Evolutionary conservation across 2,888 invertebrate species (phyloP), one percentile per base, ranked within the genome.

Genomic region (Saturnia japonica): DNA sequence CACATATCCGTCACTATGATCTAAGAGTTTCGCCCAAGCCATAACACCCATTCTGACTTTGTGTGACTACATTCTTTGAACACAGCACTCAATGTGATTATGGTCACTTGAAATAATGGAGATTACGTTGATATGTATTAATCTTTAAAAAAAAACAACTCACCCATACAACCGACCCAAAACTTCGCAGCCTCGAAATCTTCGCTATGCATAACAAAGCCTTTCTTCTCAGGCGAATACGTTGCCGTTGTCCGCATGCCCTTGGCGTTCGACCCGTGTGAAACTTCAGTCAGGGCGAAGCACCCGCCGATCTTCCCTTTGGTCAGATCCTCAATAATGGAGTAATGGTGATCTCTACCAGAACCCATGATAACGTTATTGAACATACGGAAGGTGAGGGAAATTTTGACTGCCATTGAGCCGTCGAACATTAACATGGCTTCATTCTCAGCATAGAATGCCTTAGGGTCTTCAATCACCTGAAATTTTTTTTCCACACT

Each of bases 121-220:
- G 47, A 54, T 54, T 54, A n/a, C 22, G 54, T 54, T 22, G 22
- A 8, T n/a, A 0, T 54, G 8, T 54, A n/a, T 54, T 51, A 19
- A 51, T n/a, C 51, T n/a, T 51, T n/a, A 19, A n/a, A n/a, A n/a
- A 54, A 54, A 60, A 28, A 60, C 57, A 64, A 64, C 89, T 84
- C 82, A 94, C 96, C 96, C 75, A 96, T 87, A 75, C 96, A 96
- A 11, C 98, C 98, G 43, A 96, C 96, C 99, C 99, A 99, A 85
- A 97, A 98, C 90, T 99, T 99, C 7, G 98, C 97, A 0, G 98
- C 97, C 85, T 98, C 97, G 86, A 98, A 97, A 87, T 97, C 97
- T 0, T 98, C 97, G 0, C 97, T 96, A 84, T 98, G 96, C 73
- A 99, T 89, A 4, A 98, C 92, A 88, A 98, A 98, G 85, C 96